Percentiles rank a stretch among this genome's conserved stretches.
phyloP scores from a whole-genome alignment of 2,113 vertebrate species.

The Lamprotornis superbus region DNA sequence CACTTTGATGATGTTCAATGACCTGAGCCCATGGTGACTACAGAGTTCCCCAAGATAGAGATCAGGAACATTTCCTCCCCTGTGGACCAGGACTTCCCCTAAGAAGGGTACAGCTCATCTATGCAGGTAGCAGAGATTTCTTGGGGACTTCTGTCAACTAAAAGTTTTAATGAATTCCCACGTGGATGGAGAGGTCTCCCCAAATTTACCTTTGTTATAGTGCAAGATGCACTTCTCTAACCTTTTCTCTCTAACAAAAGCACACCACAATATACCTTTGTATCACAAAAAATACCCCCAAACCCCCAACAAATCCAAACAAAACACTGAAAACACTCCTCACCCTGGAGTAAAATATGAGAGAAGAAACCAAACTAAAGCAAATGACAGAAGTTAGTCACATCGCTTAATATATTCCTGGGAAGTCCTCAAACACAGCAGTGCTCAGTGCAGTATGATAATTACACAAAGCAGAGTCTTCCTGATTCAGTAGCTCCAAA shows the following conservation, averaged over 20 bases:
- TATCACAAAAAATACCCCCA: not conserved
- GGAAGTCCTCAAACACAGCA: not conserved
- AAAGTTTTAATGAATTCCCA: not conserved
- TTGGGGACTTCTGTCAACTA: not conserved
- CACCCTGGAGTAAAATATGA: not conserved
- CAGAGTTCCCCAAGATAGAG: not conserved
- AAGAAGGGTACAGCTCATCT: not conserved
- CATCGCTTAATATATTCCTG: not conserved
- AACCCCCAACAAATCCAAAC: not conserved
- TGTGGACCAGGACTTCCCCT: not conserved
- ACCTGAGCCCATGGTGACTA: not conserved
- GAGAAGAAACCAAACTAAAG: not conserved
- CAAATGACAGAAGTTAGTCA: not conserved
- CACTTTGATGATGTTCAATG: not conserved
- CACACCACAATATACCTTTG: not conserved
- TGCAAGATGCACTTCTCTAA: not conserved
- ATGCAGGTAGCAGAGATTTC: not conserved
- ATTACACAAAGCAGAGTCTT: not conserved
- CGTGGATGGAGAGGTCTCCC: accelerated
- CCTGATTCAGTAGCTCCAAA: not conserved
- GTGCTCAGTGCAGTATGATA: not conserved
- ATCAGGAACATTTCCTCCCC: not conserved
- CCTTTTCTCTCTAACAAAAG: not conserved
- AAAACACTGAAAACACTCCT: not conserved
- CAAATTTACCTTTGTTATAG: not conserved